Evolutionary conservation across 2,113 vertebrate genomes (phyloP).

Genomic region (Sinocyclocheilus anophthalmus): DNA sequence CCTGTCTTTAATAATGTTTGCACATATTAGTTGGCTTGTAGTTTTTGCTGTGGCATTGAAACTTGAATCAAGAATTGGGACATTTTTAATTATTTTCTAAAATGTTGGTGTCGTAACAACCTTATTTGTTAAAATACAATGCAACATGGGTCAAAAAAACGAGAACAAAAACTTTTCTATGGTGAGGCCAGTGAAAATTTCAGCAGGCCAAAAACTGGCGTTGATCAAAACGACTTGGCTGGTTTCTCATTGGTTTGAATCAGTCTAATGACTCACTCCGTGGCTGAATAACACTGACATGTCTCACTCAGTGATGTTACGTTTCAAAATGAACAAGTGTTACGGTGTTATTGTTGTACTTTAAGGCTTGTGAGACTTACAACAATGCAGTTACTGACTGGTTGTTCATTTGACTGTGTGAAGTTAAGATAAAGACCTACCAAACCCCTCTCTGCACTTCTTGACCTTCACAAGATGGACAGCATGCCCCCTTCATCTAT

Average conservation of each 20-base stretch:
- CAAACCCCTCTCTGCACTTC: background rate
- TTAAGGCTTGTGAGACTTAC: background rate
- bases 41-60: background rate
- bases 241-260: background rate
- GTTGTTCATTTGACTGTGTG: background rate
- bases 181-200: background rate
- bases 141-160: background rate
- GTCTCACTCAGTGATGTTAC: constrained; percentile 3
- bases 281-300: background rate
- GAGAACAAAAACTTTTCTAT: background rate
- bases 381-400: background rate
- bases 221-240: background rate
- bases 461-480: background rate
- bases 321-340: background rate
- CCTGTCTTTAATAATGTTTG: background rate
- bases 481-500: background rate
- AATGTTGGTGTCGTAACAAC: background rate
- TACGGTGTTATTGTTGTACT: background rate
- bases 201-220: background rate
- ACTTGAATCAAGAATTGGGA: background rate
- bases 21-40: background rate
- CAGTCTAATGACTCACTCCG: background rate
- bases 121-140: background rate
- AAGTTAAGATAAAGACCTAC: background rate
- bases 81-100: background rate